These are phyloP conservation scores for Drosophila pectinifera DNA, from an alignment of 1,140 invertebrate species.

Conservation along the genomic window DNA sequence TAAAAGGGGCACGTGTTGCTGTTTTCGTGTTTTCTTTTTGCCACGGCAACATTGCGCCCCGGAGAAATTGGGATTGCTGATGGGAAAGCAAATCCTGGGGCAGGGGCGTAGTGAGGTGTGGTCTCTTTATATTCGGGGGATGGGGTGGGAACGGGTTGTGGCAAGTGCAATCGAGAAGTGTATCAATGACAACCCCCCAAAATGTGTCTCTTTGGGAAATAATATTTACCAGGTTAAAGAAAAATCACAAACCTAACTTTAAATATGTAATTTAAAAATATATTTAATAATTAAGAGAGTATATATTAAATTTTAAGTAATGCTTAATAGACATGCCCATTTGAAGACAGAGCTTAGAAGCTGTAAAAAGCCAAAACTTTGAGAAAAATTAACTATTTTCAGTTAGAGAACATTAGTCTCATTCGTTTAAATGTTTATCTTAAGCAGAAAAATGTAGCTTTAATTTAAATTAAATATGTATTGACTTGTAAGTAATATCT, in stretches of 20 bases:
- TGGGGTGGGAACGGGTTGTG: constrained; percentile 54
- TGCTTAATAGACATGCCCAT: accelerated
- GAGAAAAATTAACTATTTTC: too few relatives aligned
- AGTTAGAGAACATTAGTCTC: too few relatives aligned
- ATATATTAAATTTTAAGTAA: neutral
- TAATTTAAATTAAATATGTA: neutral
- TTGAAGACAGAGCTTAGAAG: too few relatives aligned
- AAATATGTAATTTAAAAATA: neutral
- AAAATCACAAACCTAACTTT: neutral
- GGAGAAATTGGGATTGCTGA: constrained; percentile 24
- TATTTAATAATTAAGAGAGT: neutral
- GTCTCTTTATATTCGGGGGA: neutral
- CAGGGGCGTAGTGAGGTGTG: constrained; percentile 23
- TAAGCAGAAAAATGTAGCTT: neutral
- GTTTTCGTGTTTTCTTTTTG: constrained; percentile 76
- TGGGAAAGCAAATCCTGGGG: neutral
- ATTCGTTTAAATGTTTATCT: neutral
- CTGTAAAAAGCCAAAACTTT: too few relatives aligned
- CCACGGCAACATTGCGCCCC: constrained; percentile 55
- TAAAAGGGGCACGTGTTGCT: constrained; percentile 81
- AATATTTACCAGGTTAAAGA: neutral
- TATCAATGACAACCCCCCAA: constrained; percentile 38
- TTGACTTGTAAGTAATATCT: too few relatives aligned
- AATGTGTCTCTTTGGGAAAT: neutral
- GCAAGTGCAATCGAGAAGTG: constrained; percentile 39